Percentiles rank a stretch among this genome's conserved stretches.
phyloP scores from a whole-genome alignment of 2,797 vertebrate genomes.

The Tragelaphus oryx region DNA sequence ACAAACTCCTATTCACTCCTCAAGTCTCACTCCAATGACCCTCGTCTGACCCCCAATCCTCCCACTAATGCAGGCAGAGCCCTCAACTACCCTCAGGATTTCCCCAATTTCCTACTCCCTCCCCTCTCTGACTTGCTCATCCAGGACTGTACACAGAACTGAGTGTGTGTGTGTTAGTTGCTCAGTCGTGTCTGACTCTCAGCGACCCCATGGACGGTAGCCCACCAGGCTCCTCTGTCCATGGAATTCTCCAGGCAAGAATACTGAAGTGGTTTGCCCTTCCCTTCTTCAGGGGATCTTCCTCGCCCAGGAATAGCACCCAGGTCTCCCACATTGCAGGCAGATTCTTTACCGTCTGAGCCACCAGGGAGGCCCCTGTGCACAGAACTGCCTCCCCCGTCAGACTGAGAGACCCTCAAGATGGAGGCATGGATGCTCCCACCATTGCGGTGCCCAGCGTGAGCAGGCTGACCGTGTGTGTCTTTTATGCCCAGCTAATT shows the following conservation, averaged over 20 bases:
- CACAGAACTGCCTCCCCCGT: neutral
- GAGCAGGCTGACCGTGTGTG: neutral
- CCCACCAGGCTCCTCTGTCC: neutral
- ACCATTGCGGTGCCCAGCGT: rapidly evolving
- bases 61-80: neutral
- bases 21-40: neutral
- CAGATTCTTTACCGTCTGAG: neutral
- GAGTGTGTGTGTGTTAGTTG: neutral
- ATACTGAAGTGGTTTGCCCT: neutral
- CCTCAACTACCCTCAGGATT: rapidly evolving
- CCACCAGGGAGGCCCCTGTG: neutral
- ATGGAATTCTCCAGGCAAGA: neutral
- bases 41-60: neutral
- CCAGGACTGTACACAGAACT: neutral
- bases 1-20: neutral
- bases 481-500: neutral
- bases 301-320: neutral
- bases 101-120: neutral
- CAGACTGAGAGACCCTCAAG: neutral
- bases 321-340: neutral
- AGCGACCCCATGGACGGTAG: neutral
- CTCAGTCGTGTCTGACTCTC: neutral
- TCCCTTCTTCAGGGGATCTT: neutral
- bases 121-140: neutral
- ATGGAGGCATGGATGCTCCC: neutral